Base-by-base conservation (phyloP, 2,797 vertebrate genomes). In the Hippoglossus hippoglossus region DNA sequence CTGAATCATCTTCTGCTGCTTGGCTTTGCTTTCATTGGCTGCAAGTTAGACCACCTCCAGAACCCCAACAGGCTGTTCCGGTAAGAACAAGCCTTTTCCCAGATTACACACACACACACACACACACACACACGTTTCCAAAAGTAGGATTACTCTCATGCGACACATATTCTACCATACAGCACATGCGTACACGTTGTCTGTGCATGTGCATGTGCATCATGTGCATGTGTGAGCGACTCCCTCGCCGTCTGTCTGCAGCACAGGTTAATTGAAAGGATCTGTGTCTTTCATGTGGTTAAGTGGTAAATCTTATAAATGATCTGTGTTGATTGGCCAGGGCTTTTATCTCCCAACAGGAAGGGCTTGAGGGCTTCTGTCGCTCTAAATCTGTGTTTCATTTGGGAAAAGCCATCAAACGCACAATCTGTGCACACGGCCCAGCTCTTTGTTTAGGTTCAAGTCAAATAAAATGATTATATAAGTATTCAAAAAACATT, bases 21-120 rank as follows among this genome's bases (percentile, higher is more conserved):
- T 63, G 60, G 77, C 80, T 75, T 63, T n/a, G 12, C 75, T 91
- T 81, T 89, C 58, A 90, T 86, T 92, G 89, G 89, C 80, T 76
- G 68, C 77, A 73, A 1, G 4, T 83, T 28, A 82, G 75, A 73
- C 84, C 80, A 87, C 83, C 81, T 89, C 88, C 76, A 86, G 78
- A 83, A 73, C 85, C 86, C 84, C 80, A 80, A 71, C 75, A 81
- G 75, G 84, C 66, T 75, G 69, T 92, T 91, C 85, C 73, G 70
- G 88, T 91, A 90, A 90, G 73, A 81, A 67, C 87, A 86, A 67
- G 63, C 87, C 89, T 86, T 77, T 83, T 88, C 78, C 83, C 79
- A 86, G 64, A 89, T 44, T 68, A 63, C 28, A 71, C 72, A 77
- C 69, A 65, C 80, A 67, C 31, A 79, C 75, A 67, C 55, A 67